These are phyloP conservation scores for Piezodorus guildinii DNA, from an alignment of 1,140 invertebrate species.

Conservation along the genomic window DNA sequence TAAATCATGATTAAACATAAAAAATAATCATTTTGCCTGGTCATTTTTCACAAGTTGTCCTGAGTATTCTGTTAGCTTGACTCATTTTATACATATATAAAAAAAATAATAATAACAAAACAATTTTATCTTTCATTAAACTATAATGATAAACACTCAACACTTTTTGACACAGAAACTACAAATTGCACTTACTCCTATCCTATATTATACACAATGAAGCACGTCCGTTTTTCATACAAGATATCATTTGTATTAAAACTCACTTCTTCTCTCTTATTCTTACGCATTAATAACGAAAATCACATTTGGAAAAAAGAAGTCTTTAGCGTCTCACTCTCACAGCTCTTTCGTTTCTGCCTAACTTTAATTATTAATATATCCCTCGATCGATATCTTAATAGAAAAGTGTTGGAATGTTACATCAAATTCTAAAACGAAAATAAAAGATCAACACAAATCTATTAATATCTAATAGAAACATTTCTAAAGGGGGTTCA, in stretches of 20 bases:
- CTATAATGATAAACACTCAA: conserved; percentile 24
- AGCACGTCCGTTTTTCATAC: conserved; percentile 21
- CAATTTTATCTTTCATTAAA: conserved; percentile 21
- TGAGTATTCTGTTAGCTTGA: conserved; percentile 16
- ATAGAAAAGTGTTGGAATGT: no score
- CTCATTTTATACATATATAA: conserved; percentile 8
- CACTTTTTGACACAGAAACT: conserved; percentile 25
- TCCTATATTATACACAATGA: conserved; percentile 20
- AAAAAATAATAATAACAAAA: conserved; percentile 16
- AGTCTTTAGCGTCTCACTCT: conserved; percentile 17
- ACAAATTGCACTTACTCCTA: conserved; percentile 26
- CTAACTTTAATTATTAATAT: no score
- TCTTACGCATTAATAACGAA: conserved; percentile 22
- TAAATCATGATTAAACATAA: neutral
- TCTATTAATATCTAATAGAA: no score
- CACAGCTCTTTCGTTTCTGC: neutral
- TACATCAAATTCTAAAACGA: no score
- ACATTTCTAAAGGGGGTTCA: no score
- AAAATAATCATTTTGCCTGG: conserved; percentile 10
- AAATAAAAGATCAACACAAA: no score
- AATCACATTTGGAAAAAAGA: conserved; percentile 22
- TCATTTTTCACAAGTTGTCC: conserved; percentile 16
- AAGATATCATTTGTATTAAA: conserved; percentile 13
- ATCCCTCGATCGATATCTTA: no score
- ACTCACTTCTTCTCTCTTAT: conserved; percentile 7